These are phyloP conservation scores for Cottus gobio DNA, from an alignment of 2,113 vertebrate species.

Conservation along the genomic window DNA sequence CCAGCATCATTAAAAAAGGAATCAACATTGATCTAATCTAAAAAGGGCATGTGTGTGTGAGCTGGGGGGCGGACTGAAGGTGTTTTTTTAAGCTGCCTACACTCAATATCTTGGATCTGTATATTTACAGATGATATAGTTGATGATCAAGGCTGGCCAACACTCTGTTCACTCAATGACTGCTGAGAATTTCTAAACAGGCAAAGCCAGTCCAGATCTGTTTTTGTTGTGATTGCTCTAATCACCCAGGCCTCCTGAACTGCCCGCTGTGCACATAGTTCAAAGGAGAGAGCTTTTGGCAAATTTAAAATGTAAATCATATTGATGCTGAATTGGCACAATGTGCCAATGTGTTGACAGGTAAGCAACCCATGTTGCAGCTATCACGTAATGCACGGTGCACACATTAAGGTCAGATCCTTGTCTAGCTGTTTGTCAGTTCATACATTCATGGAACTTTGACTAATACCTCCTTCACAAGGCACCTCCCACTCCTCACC, in stretches of 20 bases:
- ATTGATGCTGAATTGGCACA: neutral
- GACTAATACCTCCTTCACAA: neutral
- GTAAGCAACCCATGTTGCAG: neutral
- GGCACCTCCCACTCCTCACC: neutral
- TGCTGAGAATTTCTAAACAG: slow-evolving; percentile 11
- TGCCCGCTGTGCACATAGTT: slow-evolving; percentile 4
- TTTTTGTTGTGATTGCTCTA: slow-evolving; percentile 20
- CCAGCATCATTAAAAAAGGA: neutral
- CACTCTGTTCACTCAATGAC: slow-evolving; percentile 7
- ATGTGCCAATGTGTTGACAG: neutral
- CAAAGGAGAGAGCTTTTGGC: neutral
- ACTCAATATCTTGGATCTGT: neutral
- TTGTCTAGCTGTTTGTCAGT: neutral
- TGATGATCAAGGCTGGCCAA: slow-evolving; percentile 9
- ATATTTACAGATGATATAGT: slow-evolving; percentile 1
- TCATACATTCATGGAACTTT: neutral
- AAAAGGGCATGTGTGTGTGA: slow-evolving; percentile 4
- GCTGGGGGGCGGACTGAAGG: neutral
- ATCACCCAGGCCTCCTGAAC: neutral
- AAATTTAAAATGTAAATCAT: slow-evolving; percentile 5
- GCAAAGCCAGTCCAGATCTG: slow-evolving; percentile 1
- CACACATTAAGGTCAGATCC: neutral
- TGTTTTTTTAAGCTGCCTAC: neutral
- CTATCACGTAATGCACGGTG: neutral
- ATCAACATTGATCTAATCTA: slow-evolving; percentile 4